Conservation (phyloP, 2,113 vertebrate genomes). For the Channa maculata region DNA sequence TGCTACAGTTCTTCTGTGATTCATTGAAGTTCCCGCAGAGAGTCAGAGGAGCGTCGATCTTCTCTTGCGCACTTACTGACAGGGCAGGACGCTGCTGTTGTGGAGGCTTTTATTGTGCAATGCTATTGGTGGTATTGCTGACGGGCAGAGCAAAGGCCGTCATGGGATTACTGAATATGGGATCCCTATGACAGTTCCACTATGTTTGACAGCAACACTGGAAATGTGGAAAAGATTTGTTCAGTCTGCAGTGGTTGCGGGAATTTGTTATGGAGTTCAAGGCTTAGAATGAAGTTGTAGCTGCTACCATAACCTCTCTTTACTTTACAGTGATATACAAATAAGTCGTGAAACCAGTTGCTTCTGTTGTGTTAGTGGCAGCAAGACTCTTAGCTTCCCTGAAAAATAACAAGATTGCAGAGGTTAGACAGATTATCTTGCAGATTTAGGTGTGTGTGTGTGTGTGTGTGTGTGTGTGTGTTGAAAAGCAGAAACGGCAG, state of each 20-base stretch:
- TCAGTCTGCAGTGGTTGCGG: constrained; percentile 39
- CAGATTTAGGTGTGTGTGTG: constrained; percentile 3
- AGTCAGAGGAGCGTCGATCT: constrained; percentile 81
- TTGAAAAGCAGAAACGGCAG: constrained; percentile 29
- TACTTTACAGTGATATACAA: background rate
- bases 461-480: too few species aligned
- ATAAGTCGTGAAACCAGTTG: background rate
- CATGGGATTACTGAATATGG: constrained; percentile 72
- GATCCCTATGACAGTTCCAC: constrained; percentile 69
- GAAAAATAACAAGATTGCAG: constrained; percentile 3
- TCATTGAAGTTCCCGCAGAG: constrained; percentile 83
- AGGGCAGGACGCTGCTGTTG: constrained; percentile 80
- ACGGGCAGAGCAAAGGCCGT: constrained; percentile 82
- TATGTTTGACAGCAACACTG: constrained; percentile 55
- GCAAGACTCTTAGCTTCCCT: constrained; percentile 2
- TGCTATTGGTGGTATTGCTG: constrained; percentile 84
- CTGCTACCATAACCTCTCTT: constrained; percentile 3
- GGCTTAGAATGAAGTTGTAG: constrained; percentile 24
- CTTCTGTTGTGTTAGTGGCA: background rate
- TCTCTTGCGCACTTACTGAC: constrained; percentile 81
- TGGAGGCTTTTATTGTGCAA: constrained; percentile 81
- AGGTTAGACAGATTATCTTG: constrained; percentile 35
- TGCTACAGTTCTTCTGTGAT: constrained; percentile 83
- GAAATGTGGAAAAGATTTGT: constrained; percentile 51
- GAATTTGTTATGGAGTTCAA: constrained; percentile 47